Base-by-base conservation (phyloP, 2,113 vertebrate species). In the Alligator mississippiensis region DNA sequence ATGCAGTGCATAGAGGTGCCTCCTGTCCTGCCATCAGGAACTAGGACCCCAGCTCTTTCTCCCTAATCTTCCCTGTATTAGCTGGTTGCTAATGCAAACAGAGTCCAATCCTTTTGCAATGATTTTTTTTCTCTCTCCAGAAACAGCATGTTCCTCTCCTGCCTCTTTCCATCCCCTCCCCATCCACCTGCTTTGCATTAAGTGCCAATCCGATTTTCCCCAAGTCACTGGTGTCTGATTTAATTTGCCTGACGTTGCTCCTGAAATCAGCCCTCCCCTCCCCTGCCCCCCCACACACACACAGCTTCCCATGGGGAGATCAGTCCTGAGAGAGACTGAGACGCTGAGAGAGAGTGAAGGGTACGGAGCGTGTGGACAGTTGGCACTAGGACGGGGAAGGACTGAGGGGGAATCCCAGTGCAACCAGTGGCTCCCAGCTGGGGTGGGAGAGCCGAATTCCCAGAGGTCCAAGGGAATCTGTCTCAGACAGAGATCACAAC, bases 181-280 rank as follows among this genome's bases (percentile, higher is more conserved):
- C 83, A 89, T 90, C 96, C 96, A 96, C 97, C 97, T 96, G 96
- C 96, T 97, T 96, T 97, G 96, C 96, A 97, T 97, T 97, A 97
- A 82, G 28, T 96, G 94, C 91, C 95, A 93, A 92, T 96, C 95
- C 96, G 96, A 97, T 96, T 96, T 47, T 85, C 90, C 91, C 88
- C 94, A 93, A 91, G 91, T 87, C 93, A 85, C 93, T 92, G 93
- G 95, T 97, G 93, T 96, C 98, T 97, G 96, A 98, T 98, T 98
- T 98, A 97, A 98, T 98, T 98, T 98, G 97, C 97, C 97, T 98
- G 97, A 97, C 81, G 92, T 96, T 89, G 86, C 97, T 96, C 93
- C 96, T 97, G 92, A 93, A 97, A 96, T 96, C 96, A 90, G 90
- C 96, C 96, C 97, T 96, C 95, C 97, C 92, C 93, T 85, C 95